phyloP scores from a whole-genome alignment of 2,888 invertebrate species.

The Pheosia gnoma region DNA sequence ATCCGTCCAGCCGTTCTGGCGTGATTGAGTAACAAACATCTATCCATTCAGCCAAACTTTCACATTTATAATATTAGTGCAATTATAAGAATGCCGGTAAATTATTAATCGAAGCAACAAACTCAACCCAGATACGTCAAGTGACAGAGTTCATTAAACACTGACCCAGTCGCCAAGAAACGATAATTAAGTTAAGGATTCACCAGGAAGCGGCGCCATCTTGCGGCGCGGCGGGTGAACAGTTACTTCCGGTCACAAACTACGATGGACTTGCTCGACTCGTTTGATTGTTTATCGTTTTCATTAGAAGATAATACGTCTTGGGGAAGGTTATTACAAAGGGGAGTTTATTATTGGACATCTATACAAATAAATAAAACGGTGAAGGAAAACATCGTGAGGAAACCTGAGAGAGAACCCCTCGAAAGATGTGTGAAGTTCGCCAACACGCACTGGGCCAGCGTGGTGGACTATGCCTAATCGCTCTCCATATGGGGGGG shows the following conservation, averaged over 20 bases:
- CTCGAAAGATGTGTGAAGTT: neutral
- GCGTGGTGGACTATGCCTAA: neutral
- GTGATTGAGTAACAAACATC: too few relatives aligned
- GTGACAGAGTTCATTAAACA: neutral
- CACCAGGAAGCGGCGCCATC: constrained; percentile 45
- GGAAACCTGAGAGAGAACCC: too few relatives aligned
- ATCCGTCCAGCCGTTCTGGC: too few relatives aligned
- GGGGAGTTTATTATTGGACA: neutral
- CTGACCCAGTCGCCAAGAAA: constrained; percentile 7
- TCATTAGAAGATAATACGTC: neutral
- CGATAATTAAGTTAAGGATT: constrained; percentile 45
- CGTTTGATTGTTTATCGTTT: neutral
- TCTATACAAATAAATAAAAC: too few relatives aligned
- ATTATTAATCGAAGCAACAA: too few relatives aligned
- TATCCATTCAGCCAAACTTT: too few relatives aligned
- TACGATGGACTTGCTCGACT: constrained; percentile 19
- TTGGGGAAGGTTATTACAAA: neutral
- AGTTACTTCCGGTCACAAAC: constrained; percentile 43
- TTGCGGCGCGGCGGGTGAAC: constrained; percentile 40
- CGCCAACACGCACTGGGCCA: neutral
- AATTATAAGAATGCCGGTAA: too few relatives aligned
- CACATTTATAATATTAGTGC: too few relatives aligned
- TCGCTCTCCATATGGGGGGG: too few relatives aligned
- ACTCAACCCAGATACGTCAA: neutral
- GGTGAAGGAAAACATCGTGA: too few relatives aligned